phyloP scores from a whole-genome alignment of 1,140 invertebrate genomes.

The Oryctes rhinoceros region DNA sequence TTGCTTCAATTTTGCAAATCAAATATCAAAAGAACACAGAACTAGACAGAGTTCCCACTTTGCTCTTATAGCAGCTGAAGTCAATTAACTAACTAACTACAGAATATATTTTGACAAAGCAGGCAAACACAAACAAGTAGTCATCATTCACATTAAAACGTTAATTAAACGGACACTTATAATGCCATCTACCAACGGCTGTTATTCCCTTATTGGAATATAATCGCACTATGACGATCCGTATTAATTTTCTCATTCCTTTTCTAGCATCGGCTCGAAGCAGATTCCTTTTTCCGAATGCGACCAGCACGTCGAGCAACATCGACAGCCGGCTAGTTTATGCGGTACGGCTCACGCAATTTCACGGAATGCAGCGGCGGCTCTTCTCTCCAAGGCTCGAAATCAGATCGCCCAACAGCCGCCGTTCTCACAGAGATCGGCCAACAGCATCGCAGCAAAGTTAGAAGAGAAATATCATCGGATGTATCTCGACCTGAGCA shows the following conservation, averaged over 20 bases:
- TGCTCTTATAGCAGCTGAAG: too few species aligned
- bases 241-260: constrained; percentile 11
- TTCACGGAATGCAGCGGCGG: constrained; percentile 31
- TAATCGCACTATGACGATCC: not conserved
- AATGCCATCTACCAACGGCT: not conserved
- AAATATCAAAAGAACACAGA: too few species aligned
- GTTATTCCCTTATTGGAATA: not conserved
- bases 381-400: not conserved
- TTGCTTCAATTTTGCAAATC: too few species aligned
- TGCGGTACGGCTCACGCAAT: constrained; percentile 14
- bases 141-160: not conserved
- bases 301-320: not conserved
- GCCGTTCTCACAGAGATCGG: not conserved
- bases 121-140: not conserved
- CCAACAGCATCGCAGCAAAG: not conserved
- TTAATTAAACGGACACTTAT: not conserved
- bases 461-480: constrained; percentile 6
- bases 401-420: constrained; percentile 7
- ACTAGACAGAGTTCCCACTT: too few species aligned
- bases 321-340: constrained; percentile 33
- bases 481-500: constrained; percentile 7
- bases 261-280: not conserved
- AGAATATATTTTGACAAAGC: not conserved
- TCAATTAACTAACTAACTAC: too few species aligned
- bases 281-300: constrained; percentile 2